A percentile compares a stretch with the other conserved stretches of the same genome.
phyloP scores from a whole-genome alignment of 2,888 invertebrate species.

The Liodrosophila aerea region DNA sequence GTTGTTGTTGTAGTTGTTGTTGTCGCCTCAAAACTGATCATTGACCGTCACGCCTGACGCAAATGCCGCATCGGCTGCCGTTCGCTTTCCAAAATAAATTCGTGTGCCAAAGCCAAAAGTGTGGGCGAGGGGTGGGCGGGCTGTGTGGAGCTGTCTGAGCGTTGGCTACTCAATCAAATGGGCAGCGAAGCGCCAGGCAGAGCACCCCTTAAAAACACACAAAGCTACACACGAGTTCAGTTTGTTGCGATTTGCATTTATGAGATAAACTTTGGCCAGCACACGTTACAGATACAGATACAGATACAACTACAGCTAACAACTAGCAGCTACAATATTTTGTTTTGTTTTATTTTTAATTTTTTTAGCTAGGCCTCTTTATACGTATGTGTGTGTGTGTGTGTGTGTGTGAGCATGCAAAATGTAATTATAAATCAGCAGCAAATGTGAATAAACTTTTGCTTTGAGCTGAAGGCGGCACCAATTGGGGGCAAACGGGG shows the following conservation, averaged over 20 bases:
- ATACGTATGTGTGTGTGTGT: constrained; percentile 1
- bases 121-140: constrained; percentile 45
- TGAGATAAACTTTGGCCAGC: constrained; percentile 26
- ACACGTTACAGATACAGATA: constrained; percentile 31
- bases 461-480: constrained; percentile 43
- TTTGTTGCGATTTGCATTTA: constrained; percentile 37
- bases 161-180: constrained; percentile 54
- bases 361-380: constrained; percentile 15
- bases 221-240: constrained; percentile 19
- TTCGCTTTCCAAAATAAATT: constrained; percentile 60
- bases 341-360: constrained; percentile 4
- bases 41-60: constrained; percentile 77
- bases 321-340: no score
- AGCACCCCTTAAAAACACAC: not conserved
- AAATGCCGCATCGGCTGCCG: constrained; percentile 36
- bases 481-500: constrained; percentile 30
- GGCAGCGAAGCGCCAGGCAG: constrained; percentile 51
- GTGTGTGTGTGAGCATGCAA: constrained; percentile 22
- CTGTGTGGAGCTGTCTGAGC: constrained; percentile 20
- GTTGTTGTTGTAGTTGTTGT: constrained; percentile 21
- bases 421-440: constrained; percentile 54
- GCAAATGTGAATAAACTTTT: constrained; percentile 74
- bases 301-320: not conserved
- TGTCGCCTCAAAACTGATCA: constrained; percentile 63
- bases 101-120: constrained; percentile 65